Base-by-base conservation (phyloP, 1,140 invertebrate species). In the Oryctes rhinoceros region DNA sequence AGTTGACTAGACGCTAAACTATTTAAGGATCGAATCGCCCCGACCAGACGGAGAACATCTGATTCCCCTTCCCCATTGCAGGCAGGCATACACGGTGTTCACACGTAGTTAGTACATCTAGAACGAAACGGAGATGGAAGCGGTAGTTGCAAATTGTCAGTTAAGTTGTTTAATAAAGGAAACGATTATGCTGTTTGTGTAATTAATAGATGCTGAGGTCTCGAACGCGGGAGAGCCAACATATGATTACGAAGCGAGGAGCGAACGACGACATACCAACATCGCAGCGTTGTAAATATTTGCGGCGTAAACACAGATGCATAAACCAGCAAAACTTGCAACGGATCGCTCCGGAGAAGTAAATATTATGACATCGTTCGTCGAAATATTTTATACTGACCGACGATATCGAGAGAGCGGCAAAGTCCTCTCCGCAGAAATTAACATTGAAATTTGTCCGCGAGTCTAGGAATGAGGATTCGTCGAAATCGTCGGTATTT, bases 161-260 rank as follows among this genome's bases (percentile, higher is more conserved):
- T 76, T 76, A 76, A 76, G 74, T 76, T 76, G 74, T 76, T 76
- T 76, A 76, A 76, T 76, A 18, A 76, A 76, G 74, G 74, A 76
- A 76, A 47, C 74, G 30, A 76, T 76, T 76, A 76, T 76, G 74
- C 20, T 76, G 74, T 76, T 76, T 76, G 74, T 76, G 74, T 76
- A 76, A 76, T 76, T 76, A 44, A 76, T 76, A 76, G 44, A 76
- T 76, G 5, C 18, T 67, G 65, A 67, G 18, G 65, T 67, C 13
- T 6, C 11, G 67, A 76, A 44, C 39, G 35, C 18, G 9, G 15
- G 44, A 20, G 44, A 47, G 44, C 20, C 10, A 39, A 48, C 35
- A 76, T 76, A 76, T 44, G 44, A 76, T 76, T 35, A 67, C 24
- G 74, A 44, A 76, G 44, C 15, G 74, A 3, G 13, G 13, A 53